Percentiles rank a stretch among this genome's conserved stretches.
phyloP scores from a whole-genome alignment of 2,113 vertebrate genomes.

The Albula goreensis region DNA sequence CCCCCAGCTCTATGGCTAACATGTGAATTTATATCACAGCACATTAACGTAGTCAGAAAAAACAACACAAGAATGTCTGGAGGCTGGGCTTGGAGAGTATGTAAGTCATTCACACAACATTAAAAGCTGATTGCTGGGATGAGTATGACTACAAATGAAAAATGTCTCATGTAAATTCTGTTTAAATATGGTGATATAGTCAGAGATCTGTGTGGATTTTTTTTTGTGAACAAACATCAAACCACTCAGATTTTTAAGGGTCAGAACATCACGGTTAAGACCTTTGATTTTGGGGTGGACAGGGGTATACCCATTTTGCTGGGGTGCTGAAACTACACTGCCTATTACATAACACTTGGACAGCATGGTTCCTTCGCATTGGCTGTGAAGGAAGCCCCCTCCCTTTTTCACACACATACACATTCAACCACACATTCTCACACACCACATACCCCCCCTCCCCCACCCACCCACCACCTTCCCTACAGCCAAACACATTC shows the following conservation, averaged over 20 bases:
- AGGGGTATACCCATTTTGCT: background rate
- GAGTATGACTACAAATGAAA: background rate
- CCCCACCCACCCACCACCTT: background rate
- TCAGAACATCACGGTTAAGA: background rate
- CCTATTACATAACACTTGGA: slow-evolving; percentile 30
- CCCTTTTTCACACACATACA: slow-evolving; percentile 21
- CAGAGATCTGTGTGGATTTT: background rate
- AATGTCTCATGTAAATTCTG: background rate
- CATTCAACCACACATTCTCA: slow-evolving; percentile 23
- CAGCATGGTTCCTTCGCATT: slow-evolving; percentile 10
- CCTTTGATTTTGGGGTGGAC: background rate
- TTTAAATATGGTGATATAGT: background rate
- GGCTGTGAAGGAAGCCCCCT: slow-evolving; percentile 8
- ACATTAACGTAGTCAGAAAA: background rate
- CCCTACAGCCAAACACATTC: slow-evolving; percentile 7
- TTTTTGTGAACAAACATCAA: background rate
- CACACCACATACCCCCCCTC: background rate
- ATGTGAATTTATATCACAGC: background rate
- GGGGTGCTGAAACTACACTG: slow-evolving; percentile 4
- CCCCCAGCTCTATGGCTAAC: background rate
- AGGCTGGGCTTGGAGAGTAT: background rate
- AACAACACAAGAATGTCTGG: background rate
- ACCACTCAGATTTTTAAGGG: background rate
- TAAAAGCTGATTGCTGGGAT: background rate
- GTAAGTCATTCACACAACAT: background rate